Percentiles rank a stretch among this genome's conserved stretches.
These are phyloP conservation scores for Beroe ovata DNA, from an alignment of 37 sponge, comb jelly and placozoan species.

Conservation along the genomic window DNA sequence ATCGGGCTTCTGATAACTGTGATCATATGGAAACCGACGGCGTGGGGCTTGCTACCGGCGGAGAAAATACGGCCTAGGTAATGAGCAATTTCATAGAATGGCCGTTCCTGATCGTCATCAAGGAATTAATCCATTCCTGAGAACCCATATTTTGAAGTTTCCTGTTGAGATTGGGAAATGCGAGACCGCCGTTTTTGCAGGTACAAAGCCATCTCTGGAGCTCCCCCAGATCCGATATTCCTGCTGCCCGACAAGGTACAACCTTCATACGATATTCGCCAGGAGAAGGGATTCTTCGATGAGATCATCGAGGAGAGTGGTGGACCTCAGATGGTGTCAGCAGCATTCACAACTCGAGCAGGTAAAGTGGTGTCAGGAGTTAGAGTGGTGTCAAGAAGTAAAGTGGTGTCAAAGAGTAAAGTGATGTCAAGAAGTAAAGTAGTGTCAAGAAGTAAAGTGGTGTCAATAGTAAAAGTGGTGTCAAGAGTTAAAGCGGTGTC, in stretches of 20 bases:
- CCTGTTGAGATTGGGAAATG: no score
- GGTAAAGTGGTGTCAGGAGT: neutral
- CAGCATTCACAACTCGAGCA: neutral
- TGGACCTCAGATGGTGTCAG: neutral
- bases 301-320: conserved; percentile 42
- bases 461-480: neutral
- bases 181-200: neutral
- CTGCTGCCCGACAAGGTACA: conserved; percentile 38
- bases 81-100: neutral
- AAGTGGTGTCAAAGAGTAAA: neutral
- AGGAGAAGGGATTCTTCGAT: conserved; percentile 48
- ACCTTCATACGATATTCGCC: conserved; percentile 50
- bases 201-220: conserved; percentile 50
- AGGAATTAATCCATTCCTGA: no score
- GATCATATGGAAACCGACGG: conserved; percentile 37
- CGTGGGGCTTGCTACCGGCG: conserved; percentile 19
- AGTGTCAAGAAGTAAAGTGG: neutral
- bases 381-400: neutral
- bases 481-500: neutral
- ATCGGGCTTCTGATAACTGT: conserved; percentile 35
- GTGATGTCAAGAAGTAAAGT: neutral
- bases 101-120: neutral
- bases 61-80: conserved; percentile 48
- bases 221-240: conserved; percentile 41
- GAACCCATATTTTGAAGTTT: neutral